Evolutionary conservation across 2,888 invertebrate genomes (phyloP).

Genomic region (Oligia latruncula): DNA sequence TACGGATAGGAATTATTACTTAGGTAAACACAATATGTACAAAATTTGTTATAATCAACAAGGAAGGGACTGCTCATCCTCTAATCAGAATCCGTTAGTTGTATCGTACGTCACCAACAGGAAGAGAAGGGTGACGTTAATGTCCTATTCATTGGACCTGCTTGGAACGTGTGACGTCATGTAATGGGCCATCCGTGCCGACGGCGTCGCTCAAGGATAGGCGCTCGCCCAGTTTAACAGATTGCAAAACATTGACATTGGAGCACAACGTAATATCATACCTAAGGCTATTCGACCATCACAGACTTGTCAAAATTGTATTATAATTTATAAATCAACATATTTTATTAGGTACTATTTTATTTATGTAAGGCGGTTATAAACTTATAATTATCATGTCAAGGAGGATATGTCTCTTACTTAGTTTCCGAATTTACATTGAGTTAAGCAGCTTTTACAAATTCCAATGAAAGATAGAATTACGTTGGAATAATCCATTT

Average conservation of each 20-base stretch:
- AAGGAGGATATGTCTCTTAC: slow-evolving; percentile 41
- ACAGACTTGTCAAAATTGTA: slow-evolving; percentile 41
- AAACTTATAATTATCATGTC: slow-evolving; percentile 43
- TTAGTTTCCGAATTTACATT: slow-evolving; percentile 25
- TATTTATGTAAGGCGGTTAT: slow-evolving; percentile 27
- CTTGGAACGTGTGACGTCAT: slow-evolving; percentile 50
- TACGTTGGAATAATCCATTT: slow-evolving; percentile 22
- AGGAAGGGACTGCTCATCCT: not conserved
- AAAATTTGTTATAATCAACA: not conserved
- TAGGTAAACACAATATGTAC: not conserved
- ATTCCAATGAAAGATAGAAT: slow-evolving; percentile 19
- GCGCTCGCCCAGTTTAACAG: slow-evolving; percentile 26
- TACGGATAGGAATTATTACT: not conserved
- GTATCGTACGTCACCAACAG: slow-evolving; percentile 45
- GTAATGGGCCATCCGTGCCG: slow-evolving; percentile 51
- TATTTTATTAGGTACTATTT: slow-evolving; percentile 29
- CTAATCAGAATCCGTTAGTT: slow-evolving; percentile 4
- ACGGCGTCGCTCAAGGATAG: slow-evolving; percentile 38
- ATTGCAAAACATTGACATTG: slow-evolving; percentile 63
- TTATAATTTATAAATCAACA: slow-evolving; percentile 28
- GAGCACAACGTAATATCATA: slow-evolving; percentile 42
- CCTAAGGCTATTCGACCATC: slow-evolving; percentile 27
- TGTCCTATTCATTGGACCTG: slow-evolving; percentile 50
- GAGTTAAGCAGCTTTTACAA: slow-evolving; percentile 12
- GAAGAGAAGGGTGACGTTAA: slow-evolving; percentile 42